A percentile compares a stretch with the other conserved stretches of the same genome.
phyloP scores from a whole-genome alignment of 1,140 invertebrate genomes.

The Caerostris darwini region DNA sequence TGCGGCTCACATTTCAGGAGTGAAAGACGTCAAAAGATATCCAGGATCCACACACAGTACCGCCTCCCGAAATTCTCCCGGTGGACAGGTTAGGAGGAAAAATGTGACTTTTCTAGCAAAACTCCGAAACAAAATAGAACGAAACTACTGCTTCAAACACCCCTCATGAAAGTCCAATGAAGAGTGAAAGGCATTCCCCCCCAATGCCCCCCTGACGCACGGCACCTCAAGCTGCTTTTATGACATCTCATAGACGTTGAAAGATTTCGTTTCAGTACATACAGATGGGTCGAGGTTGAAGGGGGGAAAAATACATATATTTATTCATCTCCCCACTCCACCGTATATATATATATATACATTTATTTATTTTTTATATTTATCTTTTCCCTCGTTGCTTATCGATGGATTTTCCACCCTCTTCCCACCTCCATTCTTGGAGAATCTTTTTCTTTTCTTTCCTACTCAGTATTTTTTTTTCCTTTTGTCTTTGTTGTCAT shows the following conservation, averaged over 20 bases:
- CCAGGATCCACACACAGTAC: neutral
- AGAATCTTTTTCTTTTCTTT: neutral
- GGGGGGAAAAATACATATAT: neutral
- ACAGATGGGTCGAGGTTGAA: neutral
- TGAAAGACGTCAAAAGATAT: constrained; percentile 40
- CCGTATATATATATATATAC: neutral
- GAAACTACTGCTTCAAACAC: constrained; percentile 42
- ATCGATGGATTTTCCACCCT: constrained; percentile 49
- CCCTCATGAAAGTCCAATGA: constrained; percentile 75
- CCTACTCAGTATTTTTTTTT: neutral
- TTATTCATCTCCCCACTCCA: neutral
- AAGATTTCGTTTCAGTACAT: constrained; percentile 39
- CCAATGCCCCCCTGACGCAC: neutral
- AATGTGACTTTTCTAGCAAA: constrained; percentile 34
- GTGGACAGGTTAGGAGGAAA: constrained; percentile 44
- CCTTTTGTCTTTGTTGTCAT: neutral
- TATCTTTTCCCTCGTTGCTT: neutral
- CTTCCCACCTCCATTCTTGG: neutral
- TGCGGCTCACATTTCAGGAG: constrained; percentile 28
- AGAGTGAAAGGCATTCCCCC: constrained; percentile 73
- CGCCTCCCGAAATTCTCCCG: constrained; percentile 4
- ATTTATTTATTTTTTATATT: neutral
- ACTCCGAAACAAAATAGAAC: constrained; percentile 36
- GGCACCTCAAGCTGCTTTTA: constrained; percentile 69
- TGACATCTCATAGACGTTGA: constrained; percentile 58